Percentiles rank a stretch among this genome's conserved stretches.
phyloP scores from a whole-genome alignment of 2,888 invertebrate species.

The Parnassius mnemosyne region DNA sequence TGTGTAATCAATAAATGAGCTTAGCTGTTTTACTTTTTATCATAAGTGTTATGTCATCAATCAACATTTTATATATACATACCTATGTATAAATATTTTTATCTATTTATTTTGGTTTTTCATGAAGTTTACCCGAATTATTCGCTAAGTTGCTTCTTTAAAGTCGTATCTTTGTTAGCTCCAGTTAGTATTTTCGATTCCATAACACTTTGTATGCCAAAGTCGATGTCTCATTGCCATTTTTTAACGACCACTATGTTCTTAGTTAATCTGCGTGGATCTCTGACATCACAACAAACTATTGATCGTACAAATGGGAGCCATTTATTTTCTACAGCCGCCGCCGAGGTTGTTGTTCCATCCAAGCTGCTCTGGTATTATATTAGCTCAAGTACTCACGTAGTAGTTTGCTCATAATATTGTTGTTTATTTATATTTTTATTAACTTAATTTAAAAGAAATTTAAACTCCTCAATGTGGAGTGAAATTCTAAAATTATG shows the following conservation, averaged over 20 bases:
- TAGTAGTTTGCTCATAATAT: constrained; percentile 76
- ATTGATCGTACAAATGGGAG: constrained; percentile 76
- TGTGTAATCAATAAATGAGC: constrained; percentile 79
- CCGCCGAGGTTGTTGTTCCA: constrained; percentile 51
- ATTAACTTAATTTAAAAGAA: constrained; percentile 54
- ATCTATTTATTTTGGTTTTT: constrained; percentile 71
- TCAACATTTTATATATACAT: constrained; percentile 74
- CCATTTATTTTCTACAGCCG: constrained; percentile 59
- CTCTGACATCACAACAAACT: constrained; percentile 74
- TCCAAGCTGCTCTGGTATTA: constrained; percentile 78
- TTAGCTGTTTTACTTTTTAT: constrained; percentile 79
- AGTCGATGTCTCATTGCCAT: constrained; percentile 75
- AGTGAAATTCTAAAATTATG: constrained; percentile 61
- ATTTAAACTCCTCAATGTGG: constrained; percentile 53
- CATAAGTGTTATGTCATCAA: constrained; percentile 79
- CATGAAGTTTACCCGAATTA: constrained; percentile 77
- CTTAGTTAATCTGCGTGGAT: constrained; percentile 60
- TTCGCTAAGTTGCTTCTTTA: constrained; percentile 45
- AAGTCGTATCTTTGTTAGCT: constrained; percentile 31
- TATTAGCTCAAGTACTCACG: constrained; percentile 76
- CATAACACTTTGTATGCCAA: constrained; percentile 73
- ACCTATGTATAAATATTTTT: constrained; percentile 74
- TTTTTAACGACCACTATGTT: constrained; percentile 57
- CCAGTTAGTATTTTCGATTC: constrained; percentile 34
- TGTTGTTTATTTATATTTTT: constrained; percentile 71